These are phyloP conservation scores for Triplophysa tibetana DNA, from an alignment of 2,113 vertebrate species.

Conservation along the genomic window DNA sequence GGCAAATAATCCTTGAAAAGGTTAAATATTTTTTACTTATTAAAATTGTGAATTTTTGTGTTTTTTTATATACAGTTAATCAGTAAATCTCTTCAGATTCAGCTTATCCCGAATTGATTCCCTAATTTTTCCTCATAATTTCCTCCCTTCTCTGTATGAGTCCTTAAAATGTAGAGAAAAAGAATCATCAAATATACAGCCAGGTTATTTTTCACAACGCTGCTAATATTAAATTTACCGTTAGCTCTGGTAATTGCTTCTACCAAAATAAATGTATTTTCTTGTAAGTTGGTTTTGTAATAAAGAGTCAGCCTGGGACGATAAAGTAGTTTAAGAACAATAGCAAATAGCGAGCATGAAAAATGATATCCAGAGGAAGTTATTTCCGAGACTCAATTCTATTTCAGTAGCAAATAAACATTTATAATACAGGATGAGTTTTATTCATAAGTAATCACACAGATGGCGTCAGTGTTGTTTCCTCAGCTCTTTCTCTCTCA, in stretches of 20 bases:
- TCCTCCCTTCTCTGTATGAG: no score
- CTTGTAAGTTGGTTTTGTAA: not conserved
- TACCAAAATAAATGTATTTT: conserved; percentile 2
- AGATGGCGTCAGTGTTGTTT: conserved; percentile 18
- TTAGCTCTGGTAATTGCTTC: not conserved
- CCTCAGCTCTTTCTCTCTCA: conserved; percentile 19
- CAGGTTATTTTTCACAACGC: not conserved
- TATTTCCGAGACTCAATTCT: not conserved
- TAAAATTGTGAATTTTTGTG: no score
- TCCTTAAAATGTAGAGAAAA: not conserved
- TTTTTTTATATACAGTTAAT: no score
- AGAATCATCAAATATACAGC: not conserved
- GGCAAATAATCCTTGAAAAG: no score
- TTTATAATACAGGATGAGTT: conserved; percentile 28
- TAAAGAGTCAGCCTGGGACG: not conserved
- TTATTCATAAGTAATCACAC: conserved; percentile 26
- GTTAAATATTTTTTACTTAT: no score
- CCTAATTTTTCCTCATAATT: no score
- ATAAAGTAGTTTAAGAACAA: not conserved
- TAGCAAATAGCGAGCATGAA: not conserved
- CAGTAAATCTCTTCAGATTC: no score
- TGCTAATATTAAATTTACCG: not conserved
- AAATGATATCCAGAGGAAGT: not conserved
- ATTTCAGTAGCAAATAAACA: not conserved
- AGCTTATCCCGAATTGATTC: no score